Conservation (phyloP, 2,113 vertebrate genomes). For the human (Homo sapiens) region DNA sequence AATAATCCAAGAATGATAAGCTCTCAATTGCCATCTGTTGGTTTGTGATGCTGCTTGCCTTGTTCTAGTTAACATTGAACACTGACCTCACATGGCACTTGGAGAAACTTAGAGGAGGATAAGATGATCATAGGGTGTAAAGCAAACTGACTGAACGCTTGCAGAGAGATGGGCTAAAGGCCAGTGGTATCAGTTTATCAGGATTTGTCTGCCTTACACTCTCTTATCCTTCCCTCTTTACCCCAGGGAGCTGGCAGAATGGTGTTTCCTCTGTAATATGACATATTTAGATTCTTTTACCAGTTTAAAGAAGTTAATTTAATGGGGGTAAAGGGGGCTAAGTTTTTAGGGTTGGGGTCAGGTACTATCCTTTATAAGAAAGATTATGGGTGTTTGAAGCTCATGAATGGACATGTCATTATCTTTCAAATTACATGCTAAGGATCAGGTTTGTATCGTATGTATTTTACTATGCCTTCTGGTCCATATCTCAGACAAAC, state of each 20-base stretch:
- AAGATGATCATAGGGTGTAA: conserved; percentile 39
- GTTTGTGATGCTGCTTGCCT: conserved; percentile 39
- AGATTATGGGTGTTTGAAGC: conserved; percentile 6
- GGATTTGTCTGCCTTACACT: background rate
- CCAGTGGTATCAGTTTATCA: conserved; percentile 34
- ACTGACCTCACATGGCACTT: conserved; percentile 41
- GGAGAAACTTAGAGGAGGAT: conserved; percentile 56
- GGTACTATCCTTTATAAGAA: background rate
- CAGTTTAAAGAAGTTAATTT: background rate
- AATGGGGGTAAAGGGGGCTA: background rate
- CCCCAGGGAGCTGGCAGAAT: background rate
- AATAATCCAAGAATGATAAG: conserved; percentile 65
- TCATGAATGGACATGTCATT: conserved; percentile 26
- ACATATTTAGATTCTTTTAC: conserved; percentile 7
- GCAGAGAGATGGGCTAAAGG: conserved; percentile 31
- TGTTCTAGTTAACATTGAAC: conserved; percentile 52
- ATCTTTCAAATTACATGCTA: background rate
- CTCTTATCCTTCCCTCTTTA: background rate
- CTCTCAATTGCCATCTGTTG: conserved; percentile 64
- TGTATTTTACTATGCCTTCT: conserved; percentile 11
- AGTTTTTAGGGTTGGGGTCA: background rate
- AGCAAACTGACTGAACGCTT: conserved; percentile 48
- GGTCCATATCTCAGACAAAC: background rate
- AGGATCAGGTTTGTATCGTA: background rate
- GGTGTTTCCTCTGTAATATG: background rate